phyloP scores from a whole-genome alignment of 2,888 invertebrate genomes.

The Stenichneumon culpator region DNA sequence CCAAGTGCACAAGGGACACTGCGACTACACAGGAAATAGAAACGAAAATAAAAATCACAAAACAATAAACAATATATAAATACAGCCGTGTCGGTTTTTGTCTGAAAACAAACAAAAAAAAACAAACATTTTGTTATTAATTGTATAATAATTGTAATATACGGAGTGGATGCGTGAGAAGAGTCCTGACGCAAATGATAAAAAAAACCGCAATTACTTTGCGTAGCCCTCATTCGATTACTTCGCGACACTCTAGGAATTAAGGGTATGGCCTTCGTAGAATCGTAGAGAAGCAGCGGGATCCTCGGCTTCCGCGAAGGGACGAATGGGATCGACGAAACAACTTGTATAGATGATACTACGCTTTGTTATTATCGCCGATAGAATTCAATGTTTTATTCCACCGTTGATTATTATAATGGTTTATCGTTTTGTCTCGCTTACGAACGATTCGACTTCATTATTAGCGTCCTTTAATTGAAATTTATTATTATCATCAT shows the following conservation, averaged over 20 bases:
- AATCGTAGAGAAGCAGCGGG: constrained; percentile 66
- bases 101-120: constrained; percentile 15
- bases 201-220: constrained; percentile 47
- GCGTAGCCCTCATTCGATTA: constrained; percentile 53
- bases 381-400: constrained; percentile 71
- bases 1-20: constrained; percentile 30
- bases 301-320: constrained; percentile 32
- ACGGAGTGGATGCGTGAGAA: constrained; percentile 65
- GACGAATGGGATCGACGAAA: constrained; percentile 63
- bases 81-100: constrained; percentile 36
- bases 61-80: constrained; percentile 23
- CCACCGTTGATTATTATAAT: constrained; percentile 60
- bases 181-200: constrained; percentile 51
- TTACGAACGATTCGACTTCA: constrained; percentile 41
- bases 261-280: constrained; percentile 74
- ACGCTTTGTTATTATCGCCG: constrained; percentile 74
- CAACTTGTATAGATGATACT: constrained; percentile 61
- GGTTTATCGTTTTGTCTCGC: constrained; percentile 35
- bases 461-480: constrained; percentile 14
- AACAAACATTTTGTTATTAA: constrained; percentile 73
- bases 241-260: constrained; percentile 65
- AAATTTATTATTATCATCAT: background rate
- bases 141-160: constrained; percentile 76
- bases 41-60: background rate
- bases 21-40: constrained; percentile 12